Evolutionary conservation across 2,888 invertebrate species (phyloP).

Genomic region (Thymelicus lineola): DNA sequence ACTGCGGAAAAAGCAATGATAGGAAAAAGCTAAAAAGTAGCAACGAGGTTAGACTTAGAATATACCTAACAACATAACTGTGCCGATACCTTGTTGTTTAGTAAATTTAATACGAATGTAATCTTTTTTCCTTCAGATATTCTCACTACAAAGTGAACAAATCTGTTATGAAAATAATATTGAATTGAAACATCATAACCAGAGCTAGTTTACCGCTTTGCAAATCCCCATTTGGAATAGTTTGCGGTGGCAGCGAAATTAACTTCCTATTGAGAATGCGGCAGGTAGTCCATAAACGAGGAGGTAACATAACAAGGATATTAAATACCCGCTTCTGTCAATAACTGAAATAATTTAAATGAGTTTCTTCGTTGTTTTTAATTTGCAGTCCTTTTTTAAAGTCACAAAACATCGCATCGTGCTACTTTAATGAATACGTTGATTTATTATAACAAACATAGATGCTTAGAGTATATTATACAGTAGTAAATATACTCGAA

Average conservation of each 20-base stretch:
- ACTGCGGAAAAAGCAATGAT: neutral
- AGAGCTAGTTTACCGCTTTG: slow-evolving; percentile 42
- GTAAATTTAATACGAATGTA: slow-evolving; percentile 3
- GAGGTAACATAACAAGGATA: slow-evolving; percentile 42
- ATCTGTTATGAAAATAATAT: slow-evolving; percentile 40
- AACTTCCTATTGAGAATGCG: slow-evolving; percentile 45
- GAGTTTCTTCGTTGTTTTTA: slow-evolving; percentile 2
- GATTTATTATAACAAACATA: too few relatives aligned
- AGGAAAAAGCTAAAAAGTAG: neutral
- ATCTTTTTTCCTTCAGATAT: slow-evolving; percentile 1
- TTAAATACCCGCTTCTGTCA: slow-evolving; percentile 44
- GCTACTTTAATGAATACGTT: too few relatives aligned
- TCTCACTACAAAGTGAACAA: slow-evolving; percentile 25
- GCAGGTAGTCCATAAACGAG: slow-evolving; percentile 39
- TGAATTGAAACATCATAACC: slow-evolving; percentile 43
- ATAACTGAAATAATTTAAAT: neutral
- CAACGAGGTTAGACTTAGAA: neutral
- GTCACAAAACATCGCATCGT: neutral
- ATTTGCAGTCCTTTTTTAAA: neutral
- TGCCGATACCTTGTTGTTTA: neutral
- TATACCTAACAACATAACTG: neutral
- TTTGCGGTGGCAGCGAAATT: slow-evolving; percentile 46
- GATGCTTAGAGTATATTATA: too few relatives aligned
- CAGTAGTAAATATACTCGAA: too few relatives aligned
- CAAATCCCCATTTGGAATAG: slow-evolving; percentile 43